These are phyloP conservation scores for Ornithoptera priamus DNA, from an alignment of 2,888 invertebrate species.

Conservation along the genomic window DNA sequence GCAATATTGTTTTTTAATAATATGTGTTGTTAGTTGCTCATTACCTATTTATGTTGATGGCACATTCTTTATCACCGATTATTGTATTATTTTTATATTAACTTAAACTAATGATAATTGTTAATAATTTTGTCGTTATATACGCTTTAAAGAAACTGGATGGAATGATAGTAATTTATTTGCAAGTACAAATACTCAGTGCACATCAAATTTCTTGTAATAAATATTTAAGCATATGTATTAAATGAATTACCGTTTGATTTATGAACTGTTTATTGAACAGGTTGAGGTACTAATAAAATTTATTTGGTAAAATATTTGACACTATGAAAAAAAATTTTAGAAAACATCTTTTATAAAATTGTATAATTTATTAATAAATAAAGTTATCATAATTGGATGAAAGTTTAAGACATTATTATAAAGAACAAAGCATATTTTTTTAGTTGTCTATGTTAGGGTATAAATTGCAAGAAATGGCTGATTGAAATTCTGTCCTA, in stretches of 20 bases:
- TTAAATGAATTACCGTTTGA: too few relatives aligned
- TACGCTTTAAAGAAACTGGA: too few relatives aligned
- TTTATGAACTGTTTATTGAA: too few relatives aligned
- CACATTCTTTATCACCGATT: neutral
- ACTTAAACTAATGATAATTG: neutral
- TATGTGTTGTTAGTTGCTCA: neutral
- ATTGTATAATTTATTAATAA: neutral
- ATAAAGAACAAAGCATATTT: slow-evolving; percentile 13
- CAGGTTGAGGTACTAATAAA: too few relatives aligned
- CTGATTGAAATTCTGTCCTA: slow-evolving; percentile 29
- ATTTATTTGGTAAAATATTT: too few relatives aligned
- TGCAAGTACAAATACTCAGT: too few relatives aligned
- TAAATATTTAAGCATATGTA: too few relatives aligned
- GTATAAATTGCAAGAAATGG: slow-evolving; percentile 8
- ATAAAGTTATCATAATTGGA: neutral
- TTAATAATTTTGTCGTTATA: neutral
- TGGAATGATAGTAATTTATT: too few relatives aligned
- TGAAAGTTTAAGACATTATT: neutral
- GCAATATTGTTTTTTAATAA: slow-evolving; percentile 4
- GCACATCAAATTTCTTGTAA: too few relatives aligned
- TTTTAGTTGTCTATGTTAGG: slow-evolving; percentile 13
- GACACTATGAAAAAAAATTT: neutral
- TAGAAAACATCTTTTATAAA: neutral
- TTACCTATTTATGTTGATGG: neutral
- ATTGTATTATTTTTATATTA: neutral